phyloP scores from a whole-genome alignment of 2,113 vertebrate genomes.

The Mixornis gularis region DNA sequence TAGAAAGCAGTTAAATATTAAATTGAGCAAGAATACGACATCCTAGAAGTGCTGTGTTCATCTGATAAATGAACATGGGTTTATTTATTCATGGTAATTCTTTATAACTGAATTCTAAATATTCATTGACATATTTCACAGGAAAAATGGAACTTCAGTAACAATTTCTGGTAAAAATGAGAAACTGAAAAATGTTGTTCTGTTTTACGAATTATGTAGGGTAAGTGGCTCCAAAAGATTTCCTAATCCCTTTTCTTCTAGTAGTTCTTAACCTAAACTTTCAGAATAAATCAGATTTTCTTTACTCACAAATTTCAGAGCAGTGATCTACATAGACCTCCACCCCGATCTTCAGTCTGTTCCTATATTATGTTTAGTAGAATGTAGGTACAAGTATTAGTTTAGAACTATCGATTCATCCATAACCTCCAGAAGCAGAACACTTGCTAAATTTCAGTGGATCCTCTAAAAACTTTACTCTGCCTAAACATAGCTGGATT shows the following conservation, averaged over 20 bases:
- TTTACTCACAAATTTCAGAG: neutral
- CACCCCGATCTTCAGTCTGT: neutral
- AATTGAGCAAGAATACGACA: neutral
- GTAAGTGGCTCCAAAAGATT: neutral
- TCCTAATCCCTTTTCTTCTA: neutral
- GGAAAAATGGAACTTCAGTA: neutral
- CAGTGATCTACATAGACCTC: neutral
- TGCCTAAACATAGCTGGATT: neutral
- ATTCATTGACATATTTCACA: neutral
- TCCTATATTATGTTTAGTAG: neutral
- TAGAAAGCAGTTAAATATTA: constrained; percentile 28
- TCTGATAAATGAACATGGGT: neutral
- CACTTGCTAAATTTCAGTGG: neutral
- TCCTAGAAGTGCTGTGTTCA: neutral
- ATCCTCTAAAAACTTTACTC: neutral
- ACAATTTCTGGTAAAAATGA: neutral
- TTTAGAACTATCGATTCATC: neutral
- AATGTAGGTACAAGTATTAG: neutral
- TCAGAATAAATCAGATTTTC: neutral
- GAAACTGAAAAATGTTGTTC: neutral
- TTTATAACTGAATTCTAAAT: neutral
- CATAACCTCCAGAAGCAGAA: neutral
- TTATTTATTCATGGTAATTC: constrained; percentile 17
- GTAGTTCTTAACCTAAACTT: neutral
- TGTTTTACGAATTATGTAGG: neutral